Evolutionary conservation across 2,797 vertebrate species (phyloP).

Genomic region (Apogon hyalosoma): DNA sequence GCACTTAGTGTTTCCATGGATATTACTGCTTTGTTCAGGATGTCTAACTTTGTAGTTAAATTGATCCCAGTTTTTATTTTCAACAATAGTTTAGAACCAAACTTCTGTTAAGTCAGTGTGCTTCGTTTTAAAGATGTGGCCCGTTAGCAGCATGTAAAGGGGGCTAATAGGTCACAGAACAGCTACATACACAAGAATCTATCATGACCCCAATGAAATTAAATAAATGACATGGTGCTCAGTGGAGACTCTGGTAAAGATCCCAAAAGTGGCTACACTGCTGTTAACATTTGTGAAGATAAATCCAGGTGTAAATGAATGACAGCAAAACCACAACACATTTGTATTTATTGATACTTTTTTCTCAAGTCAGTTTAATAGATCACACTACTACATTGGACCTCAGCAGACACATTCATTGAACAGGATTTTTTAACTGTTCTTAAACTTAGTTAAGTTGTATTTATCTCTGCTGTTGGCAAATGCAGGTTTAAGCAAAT

Average conservation of each 20-base stretch:
- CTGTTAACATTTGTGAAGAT: conserved; percentile 25
- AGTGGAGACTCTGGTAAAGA: conserved; percentile 16
- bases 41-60: too few species aligned
- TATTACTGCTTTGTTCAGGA: too few species aligned
- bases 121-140: not conserved
- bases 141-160: conserved; percentile 19
- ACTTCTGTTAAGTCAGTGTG: too few species aligned
- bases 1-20: too few species aligned
- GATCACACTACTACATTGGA: conserved; percentile 65
- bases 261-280: conserved; percentile 4
- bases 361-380: conserved; percentile 43
- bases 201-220: conserved; percentile 6
- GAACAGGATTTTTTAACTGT: conserved; percentile 55
- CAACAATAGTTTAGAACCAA: too few species aligned
- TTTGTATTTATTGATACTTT: conserved; percentile 55
- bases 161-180: conserved; percentile 16
- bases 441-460: conserved; percentile 61
- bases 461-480: conserved; percentile 68
- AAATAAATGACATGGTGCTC: conserved; percentile 38
- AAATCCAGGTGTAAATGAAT: conserved; percentile 46
- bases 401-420: conserved; percentile 37
- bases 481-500: conserved; percentile 47
- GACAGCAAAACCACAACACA: conserved; percentile 23
- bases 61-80: too few species aligned
- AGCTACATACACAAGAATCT: not conserved